Conservation (phyloP, 92 coral and sea anemone genomes). For the Paragorgia papillata region DNA sequence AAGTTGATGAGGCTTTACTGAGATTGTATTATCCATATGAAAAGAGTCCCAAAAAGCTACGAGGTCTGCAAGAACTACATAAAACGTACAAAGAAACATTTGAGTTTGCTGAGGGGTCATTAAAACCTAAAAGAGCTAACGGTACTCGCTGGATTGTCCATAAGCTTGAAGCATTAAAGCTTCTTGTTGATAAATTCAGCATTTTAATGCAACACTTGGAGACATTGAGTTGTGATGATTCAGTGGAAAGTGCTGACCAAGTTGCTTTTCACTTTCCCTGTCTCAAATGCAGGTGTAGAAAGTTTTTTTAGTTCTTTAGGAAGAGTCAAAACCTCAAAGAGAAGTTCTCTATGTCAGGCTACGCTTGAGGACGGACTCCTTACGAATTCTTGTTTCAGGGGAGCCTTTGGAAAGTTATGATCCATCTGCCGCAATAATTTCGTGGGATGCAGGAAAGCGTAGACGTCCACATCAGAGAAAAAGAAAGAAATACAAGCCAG, state of each 20-base stretch:
- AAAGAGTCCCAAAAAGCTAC: constrained; percentile 49
- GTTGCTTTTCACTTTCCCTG: constrained; percentile 49
- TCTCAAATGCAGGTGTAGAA: constrained; percentile 51
- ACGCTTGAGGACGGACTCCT: constrained; percentile 46
- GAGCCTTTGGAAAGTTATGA: constrained; percentile 40
- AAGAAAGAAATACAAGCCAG: constrained; percentile 34
- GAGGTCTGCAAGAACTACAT: constrained; percentile 46
- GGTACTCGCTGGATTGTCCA: constrained; percentile 47
- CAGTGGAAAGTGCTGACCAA: constrained; percentile 41
- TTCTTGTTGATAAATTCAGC: constrained; percentile 35
- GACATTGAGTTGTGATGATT: constrained; percentile 49
- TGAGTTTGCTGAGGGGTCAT: constrained; percentile 41
- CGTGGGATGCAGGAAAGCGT: constrained; percentile 39
- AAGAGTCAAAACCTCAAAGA: constrained; percentile 42
- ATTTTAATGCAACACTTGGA: too few relatives aligned
- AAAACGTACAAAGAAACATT: constrained; percentile 38
- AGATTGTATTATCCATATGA: constrained; percentile 48
- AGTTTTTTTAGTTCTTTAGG: constrained; percentile 44
- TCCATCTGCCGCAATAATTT: constrained; percentile 35
- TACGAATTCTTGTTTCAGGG: constrained; percentile 44
- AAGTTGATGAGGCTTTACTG: constrained; percentile 48
- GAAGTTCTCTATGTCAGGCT: constrained; percentile 40
- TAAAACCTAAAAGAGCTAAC: constrained; percentile 45
- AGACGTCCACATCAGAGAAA: constrained; percentile 42
- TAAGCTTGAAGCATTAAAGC: constrained; percentile 45